These are phyloP conservation scores for Apteryx mantelli DNA, from an alignment of 2,113 vertebrate species.

Conservation along the genomic window DNA sequence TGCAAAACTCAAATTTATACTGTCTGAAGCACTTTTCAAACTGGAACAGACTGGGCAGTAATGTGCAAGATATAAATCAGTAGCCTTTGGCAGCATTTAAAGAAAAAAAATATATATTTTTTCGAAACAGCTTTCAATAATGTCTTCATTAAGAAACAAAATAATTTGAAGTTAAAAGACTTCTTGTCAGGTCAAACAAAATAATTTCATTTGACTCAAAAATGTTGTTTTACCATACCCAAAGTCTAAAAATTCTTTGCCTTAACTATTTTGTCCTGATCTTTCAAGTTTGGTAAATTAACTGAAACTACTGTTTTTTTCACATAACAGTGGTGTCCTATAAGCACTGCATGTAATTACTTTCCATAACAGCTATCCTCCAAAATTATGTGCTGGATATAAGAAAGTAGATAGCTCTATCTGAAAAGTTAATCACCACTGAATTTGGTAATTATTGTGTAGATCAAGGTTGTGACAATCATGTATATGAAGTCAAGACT, in stretches of 20 bases:
- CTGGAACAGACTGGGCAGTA: background rate
- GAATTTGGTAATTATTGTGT: background rate
- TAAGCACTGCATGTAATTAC: background rate
- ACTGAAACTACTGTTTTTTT: background rate
- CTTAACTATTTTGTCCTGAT: background rate
- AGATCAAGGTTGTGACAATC: background rate
- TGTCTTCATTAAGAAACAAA: background rate
- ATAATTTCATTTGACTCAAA: background rate
- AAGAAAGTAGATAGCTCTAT: background rate
- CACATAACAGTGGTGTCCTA: background rate
- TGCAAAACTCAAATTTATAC: background rate
- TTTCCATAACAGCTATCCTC: background rate
- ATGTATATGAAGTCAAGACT: background rate
- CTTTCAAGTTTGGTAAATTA: background rate
- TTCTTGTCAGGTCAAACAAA: background rate
- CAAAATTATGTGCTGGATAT: background rate
- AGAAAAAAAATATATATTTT: background rate
- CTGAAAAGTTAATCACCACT: background rate
- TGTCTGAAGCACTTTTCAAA: background rate
- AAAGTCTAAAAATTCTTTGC: background rate
- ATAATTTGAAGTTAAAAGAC: background rate
- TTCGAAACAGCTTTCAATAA: accelerated
- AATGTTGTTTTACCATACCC: background rate
- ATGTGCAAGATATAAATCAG: background rate
- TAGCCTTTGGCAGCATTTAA: background rate